Percentiles rank a stretch among this genome's conserved stretches.
phyloP scores from a whole-genome alignment of 2,888 invertebrate genomes.

The Trisateles emortualis region DNA sequence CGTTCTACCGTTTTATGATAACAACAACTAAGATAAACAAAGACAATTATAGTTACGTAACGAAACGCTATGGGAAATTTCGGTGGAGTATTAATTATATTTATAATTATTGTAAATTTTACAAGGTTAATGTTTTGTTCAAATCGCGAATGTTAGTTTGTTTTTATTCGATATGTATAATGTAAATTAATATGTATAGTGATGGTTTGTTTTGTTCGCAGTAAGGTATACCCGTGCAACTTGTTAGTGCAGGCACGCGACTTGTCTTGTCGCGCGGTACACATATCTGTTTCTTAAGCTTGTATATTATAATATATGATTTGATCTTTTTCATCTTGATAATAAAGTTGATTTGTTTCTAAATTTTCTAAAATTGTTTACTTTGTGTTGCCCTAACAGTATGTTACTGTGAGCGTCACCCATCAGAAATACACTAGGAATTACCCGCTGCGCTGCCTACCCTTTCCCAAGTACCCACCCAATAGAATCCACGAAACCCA shows the following conservation, averaged over 20 bases:
- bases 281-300: conserved; percentile 82
- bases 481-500: no score
- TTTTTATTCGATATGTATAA: conserved; percentile 65
- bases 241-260: conserved; percentile 46
- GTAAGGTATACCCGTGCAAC: conserved; percentile 49
- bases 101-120: conserved; percentile 73
- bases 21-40: conserved; percentile 71
- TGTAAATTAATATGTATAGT: conserved; percentile 64
- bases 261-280: conserved; percentile 47
- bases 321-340: conserved; percentile 87
- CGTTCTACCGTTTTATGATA: conserved; percentile 80
- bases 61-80: conserved; percentile 67
- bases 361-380: conserved; percentile 78
- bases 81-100: conserved; percentile 73
- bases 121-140: conserved; percentile 71
- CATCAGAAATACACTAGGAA: no score
- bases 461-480: no score
- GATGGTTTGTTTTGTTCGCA: conserved; percentile 44
- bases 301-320: conserved; percentile 77
- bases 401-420: no score
- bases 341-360: conserved; percentile 87
- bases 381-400: conserved; percentile 26
- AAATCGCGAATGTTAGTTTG: conserved; percentile 61
- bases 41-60: conserved; percentile 77
- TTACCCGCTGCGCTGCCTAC: no score